phyloP scores from a whole-genome alignment of 2,888 invertebrate species.

The Schizaphis graminum region DNA sequence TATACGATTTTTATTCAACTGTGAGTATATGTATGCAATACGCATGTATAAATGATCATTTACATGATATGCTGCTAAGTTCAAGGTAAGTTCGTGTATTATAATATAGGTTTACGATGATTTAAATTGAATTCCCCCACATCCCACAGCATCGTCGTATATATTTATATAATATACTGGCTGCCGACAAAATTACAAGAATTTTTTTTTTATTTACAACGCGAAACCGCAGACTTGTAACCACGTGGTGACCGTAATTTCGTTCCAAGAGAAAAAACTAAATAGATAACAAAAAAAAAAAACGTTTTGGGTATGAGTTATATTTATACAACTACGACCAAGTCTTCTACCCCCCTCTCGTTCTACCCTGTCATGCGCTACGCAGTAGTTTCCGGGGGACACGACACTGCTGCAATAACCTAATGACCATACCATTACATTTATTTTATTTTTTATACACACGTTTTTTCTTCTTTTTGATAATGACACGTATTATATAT shows the following conservation, averaged over 20 bases:
- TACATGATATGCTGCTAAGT: background rate
- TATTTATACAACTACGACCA: conserved; percentile 21
- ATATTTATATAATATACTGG: background rate
- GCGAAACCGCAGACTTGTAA: background rate
- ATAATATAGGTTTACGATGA: background rate
- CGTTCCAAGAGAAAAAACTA: background rate
- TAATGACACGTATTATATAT: conserved; percentile 29
- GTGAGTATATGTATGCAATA: background rate
- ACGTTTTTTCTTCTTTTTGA: conserved; percentile 14
- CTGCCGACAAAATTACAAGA: background rate
- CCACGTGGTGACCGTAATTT: conserved; percentile 10
- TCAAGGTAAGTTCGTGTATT: background rate
- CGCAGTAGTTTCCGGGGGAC: background rate
- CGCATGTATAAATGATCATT: background rate
- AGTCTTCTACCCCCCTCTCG: background rate
- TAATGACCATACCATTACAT: background rate
- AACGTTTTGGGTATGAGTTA: background rate
- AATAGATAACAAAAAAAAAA: background rate
- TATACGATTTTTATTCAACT: background rate
- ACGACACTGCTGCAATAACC: background rate
- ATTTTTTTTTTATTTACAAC: background rate
- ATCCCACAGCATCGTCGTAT: background rate
- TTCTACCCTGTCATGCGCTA: background rate
- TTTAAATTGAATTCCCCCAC: background rate
- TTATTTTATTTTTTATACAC: background rate